phyloP scores from a whole-genome alignment of 2,113 vertebrate species.

The Xerus inauris region DNA sequence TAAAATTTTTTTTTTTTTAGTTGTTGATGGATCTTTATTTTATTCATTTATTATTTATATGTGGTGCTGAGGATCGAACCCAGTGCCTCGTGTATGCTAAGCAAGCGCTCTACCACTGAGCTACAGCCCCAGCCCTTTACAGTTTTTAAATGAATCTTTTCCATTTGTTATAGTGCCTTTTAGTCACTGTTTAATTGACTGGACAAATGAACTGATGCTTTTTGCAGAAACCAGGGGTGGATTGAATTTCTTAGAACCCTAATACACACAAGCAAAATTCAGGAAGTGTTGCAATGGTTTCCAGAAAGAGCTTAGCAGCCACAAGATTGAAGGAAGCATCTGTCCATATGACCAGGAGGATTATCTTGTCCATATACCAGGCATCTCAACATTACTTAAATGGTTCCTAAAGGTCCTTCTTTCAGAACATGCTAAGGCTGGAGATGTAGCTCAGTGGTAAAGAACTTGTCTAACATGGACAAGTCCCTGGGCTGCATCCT shows the following conservation, averaged over 20 bases:
- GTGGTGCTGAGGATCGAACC: too few relatives aligned
- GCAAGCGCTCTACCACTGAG: too few relatives aligned
- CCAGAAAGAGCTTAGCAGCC: slow-evolving; percentile 31
- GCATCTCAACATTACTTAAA: background rate
- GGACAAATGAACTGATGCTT: background rate
- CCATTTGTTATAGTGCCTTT: slow-evolving; percentile 36
- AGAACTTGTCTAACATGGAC: too few relatives aligned
- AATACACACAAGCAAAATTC: background rate
- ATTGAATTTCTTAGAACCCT: slow-evolving; percentile 55
- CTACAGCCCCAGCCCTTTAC: too few relatives aligned
- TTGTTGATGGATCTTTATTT: too few relatives aligned
- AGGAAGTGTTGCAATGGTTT: slow-evolving; percentile 67
- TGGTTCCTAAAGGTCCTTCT: rapidly evolving
- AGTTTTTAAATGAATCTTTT: slow-evolving; percentile 29
- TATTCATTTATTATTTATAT: too few relatives aligned
- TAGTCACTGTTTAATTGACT: slow-evolving; percentile 14
- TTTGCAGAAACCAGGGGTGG: background rate
- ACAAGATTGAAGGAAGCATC: background rate
- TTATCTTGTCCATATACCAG: background rate
- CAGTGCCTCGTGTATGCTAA: too few relatives aligned
- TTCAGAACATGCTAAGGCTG: background rate
- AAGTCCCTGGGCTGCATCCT: too few relatives aligned
- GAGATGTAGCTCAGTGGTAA: background rate
- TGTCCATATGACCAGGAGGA: background rate
- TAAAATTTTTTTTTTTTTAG: too few relatives aligned